These are phyloP conservation scores for Amphibalanus amphitrite DNA, from an alignment of 1,140 invertebrate species.

Conservation along the genomic window DNA sequence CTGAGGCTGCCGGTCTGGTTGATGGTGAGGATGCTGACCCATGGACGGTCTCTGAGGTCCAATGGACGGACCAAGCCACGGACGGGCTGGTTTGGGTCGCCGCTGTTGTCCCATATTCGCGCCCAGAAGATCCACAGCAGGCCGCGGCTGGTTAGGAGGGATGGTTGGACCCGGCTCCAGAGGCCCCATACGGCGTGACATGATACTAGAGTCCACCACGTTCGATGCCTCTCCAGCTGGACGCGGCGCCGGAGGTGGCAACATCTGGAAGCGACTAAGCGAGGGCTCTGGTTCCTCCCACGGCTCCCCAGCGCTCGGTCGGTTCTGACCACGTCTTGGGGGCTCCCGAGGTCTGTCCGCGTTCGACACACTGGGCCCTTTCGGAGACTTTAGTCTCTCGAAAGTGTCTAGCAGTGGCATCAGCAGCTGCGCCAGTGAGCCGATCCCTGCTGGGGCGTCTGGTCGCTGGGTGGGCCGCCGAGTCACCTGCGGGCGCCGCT, in stretches of 20 bases:
- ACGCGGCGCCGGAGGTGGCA: background rate
- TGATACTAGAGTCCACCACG: background rate
- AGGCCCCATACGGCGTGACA: background rate
- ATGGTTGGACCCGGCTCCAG: no score
- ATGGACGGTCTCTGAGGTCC: background rate
- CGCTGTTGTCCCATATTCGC: no score
- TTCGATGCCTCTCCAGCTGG: background rate
- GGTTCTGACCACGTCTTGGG: background rate
- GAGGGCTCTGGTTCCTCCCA: background rate
- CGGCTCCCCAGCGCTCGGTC: no score
- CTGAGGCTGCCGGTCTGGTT: no score
- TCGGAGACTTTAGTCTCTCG: background rate
- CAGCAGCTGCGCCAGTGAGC: background rate
- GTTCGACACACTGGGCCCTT: no score
- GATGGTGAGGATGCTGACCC: no score
- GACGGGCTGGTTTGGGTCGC: no score
- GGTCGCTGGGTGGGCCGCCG: no score
- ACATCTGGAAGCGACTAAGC: background rate
- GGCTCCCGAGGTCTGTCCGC: no score
- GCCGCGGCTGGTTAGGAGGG: no score
- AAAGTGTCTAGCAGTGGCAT: background rate
- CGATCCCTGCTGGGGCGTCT: no score
- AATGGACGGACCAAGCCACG: background rate
- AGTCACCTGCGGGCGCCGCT: no score
- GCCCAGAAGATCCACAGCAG: background rate